A percentile compares a stretch with the other conserved stretches of the same genome.
Conservation (phyloP, 2,113 vertebrate species). For the Neopipo cinnamomea region DNA sequence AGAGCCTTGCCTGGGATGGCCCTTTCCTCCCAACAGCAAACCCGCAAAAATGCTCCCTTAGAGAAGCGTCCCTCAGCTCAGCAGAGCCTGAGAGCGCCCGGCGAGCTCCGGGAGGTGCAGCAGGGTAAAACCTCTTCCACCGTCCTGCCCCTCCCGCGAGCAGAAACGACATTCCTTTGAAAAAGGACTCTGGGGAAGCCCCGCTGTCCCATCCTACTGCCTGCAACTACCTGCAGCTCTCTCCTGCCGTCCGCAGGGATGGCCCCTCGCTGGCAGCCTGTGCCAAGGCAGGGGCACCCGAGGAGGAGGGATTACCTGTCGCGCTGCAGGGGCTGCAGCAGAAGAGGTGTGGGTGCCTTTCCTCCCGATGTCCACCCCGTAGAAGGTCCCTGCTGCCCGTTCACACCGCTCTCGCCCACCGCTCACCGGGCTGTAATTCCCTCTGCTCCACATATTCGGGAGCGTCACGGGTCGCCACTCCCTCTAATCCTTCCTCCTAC, state of each 20-base stretch:
- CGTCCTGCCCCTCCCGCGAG: fast-evolving
- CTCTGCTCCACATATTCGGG: background rate
- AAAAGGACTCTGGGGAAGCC: background rate
- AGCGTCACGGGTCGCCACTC: background rate
- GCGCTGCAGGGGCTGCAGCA: background rate
- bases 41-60: background rate
- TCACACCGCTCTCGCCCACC: fast-evolving
- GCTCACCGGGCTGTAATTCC: fast-evolving
- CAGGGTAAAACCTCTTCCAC: background rate
- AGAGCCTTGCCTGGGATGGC: background rate
- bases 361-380: background rate
- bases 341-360: background rate
- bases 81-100: fast-evolving
- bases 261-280: background rate
- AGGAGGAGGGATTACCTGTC: background rate
- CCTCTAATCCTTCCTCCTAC: background rate
- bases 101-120: background rate
- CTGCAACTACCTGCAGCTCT: background rate
- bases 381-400: background rate
- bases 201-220: fast-evolving
- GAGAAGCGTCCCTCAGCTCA: background rate
- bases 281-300: background rate
- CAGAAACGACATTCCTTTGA: fast-evolving
- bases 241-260: background rate
- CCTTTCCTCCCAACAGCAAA: background rate